These are phyloP conservation scores for Etheostoma cragini DNA, from an alignment of 2,113 vertebrate species.

Conservation along the genomic window DNA sequence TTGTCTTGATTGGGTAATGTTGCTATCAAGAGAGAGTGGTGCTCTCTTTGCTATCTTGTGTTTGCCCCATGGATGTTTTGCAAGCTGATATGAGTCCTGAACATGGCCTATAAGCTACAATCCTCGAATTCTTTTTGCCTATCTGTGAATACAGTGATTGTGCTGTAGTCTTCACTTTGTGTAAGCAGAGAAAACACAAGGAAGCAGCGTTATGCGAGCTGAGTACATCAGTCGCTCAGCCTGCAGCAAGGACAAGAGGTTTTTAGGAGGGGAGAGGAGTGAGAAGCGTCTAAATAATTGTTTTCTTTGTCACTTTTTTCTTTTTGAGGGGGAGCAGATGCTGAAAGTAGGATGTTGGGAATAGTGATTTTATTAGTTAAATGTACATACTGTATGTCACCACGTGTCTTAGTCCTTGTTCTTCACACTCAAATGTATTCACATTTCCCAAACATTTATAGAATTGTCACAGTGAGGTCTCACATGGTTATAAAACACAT, in stretches of 20 bases:
- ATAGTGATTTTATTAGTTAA: not conserved
- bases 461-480: not conserved
- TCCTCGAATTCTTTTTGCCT: not conserved
- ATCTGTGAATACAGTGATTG: not conserved
- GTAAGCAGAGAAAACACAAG: slow-evolving; percentile 22
- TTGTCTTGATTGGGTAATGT: slow-evolving; percentile 42
- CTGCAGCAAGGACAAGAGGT: slow-evolving; percentile 13
- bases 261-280: not conserved
- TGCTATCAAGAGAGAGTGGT: slow-evolving; percentile 15
- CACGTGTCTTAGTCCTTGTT: not conserved
- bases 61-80: slow-evolving; percentile 17
- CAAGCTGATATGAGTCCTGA: not conserved
- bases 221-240: not conserved
- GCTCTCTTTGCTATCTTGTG: slow-evolving; percentile 11
- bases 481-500: not conserved
- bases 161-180: slow-evolving; percentile 28
- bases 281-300: not conserved
- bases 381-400: not conserved
- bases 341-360: not conserved
- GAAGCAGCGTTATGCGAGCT: slow-evolving; percentile 8
- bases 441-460: not conserved
- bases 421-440: not conserved
- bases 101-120: slow-evolving; percentile 7
- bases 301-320: not conserved
- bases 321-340: not conserved